Evolutionary conservation across 2,888 invertebrate genomes (phyloP).

Genomic region (Muschampia plurimacula): DNA sequence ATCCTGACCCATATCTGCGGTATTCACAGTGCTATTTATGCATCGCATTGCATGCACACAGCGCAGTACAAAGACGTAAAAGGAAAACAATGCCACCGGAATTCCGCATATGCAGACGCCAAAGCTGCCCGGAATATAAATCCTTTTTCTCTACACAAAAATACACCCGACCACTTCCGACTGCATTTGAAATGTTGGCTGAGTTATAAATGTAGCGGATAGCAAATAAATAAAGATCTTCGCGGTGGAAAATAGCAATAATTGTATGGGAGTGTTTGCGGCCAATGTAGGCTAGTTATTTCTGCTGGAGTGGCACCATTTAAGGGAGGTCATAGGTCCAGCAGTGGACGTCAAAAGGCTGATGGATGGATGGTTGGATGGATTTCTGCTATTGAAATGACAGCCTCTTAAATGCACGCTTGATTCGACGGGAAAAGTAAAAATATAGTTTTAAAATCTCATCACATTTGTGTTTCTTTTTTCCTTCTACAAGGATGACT

Average conservation of each 20-base stretch:
- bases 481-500: too few species aligned
- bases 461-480: too few species aligned
- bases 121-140: conserved; percentile 34
- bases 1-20: too few species aligned
- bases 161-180: conserved; percentile 19
- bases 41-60: conserved; percentile 15
- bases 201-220: conserved; percentile 3
- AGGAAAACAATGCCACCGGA: conserved; percentile 30
- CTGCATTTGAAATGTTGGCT: conserved; percentile 19
- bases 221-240: conserved; percentile 13
- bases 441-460: too few species aligned
- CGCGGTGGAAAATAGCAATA: not conserved
- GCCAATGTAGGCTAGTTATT: not conserved
- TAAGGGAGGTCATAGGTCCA: too few species aligned
- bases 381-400: too few species aligned
- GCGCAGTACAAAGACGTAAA: conserved; percentile 24
- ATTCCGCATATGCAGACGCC: conserved; percentile 25
- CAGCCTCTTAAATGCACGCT: too few species aligned
- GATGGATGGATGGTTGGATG: too few species aligned
- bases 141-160: conserved; percentile 22
- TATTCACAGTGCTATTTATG: not conserved
- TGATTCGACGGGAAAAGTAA: too few species aligned
- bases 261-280: not conserved
- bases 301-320: not conserved
- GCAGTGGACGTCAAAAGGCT: too few species aligned